These are phyloP conservation scores for Branchinecta lindahli DNA, from an alignment of 1,140 invertebrate species.

Conservation along the genomic window DNA sequence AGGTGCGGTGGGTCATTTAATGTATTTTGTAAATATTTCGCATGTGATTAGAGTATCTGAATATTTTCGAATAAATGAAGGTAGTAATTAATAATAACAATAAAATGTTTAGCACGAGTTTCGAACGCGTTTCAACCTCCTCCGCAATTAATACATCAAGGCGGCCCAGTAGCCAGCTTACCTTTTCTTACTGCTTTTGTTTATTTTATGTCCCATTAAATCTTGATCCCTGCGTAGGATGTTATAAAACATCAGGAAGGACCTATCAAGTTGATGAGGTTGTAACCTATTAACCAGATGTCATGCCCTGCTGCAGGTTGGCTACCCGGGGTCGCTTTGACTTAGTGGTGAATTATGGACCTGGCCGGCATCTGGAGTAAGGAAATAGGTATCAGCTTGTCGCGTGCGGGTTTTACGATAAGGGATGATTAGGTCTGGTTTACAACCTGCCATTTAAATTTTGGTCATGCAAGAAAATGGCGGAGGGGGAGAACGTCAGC, in stretches of 20 bases:
- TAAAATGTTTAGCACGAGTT: too few species aligned
- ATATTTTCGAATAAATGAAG: too few species aligned
- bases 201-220: constrained; percentile 7
- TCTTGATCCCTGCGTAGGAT: background rate
- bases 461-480: too few species aligned
- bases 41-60: too few species aligned
- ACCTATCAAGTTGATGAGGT: background rate
- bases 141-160: too few species aligned
- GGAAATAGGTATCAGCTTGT: background rate
- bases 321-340: background rate
- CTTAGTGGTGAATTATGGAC: background rate
- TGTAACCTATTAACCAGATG: constrained; percentile 11
- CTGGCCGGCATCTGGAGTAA: background rate
- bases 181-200: background rate
- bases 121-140: too few species aligned
- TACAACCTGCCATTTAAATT: background rate
- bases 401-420: constrained; percentile 2
- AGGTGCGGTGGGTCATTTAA: too few species aligned
- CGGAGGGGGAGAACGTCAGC: too few species aligned
- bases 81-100: too few species aligned
- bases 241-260: background rate
- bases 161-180: too few species aligned
- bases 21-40: too few species aligned
- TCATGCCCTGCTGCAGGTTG: background rate
- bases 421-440: background rate